These are phyloP conservation scores for Saimiri boliviensis DNA, from an alignment of 2,113 vertebrate genomes.

Conservation along the genomic window DNA sequence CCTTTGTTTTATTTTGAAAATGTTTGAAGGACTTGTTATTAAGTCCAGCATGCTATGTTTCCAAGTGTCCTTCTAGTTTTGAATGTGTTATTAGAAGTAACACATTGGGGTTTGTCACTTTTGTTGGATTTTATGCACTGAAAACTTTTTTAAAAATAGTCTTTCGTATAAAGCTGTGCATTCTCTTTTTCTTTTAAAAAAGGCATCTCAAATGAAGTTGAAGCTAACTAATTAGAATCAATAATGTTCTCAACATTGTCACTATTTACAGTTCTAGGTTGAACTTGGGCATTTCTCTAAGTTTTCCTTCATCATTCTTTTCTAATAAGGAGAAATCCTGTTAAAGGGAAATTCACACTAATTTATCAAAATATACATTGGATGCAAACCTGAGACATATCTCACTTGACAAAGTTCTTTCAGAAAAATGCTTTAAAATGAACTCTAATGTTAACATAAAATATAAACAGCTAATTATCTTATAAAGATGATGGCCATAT, in stretches of 20 bases:
- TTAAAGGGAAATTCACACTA: neutral
- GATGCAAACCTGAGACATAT: neutral
- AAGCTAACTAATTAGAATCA: neutral
- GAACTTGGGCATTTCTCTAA: neutral
- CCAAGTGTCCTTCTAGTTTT: neutral
- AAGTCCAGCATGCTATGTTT: neutral
- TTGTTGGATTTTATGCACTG: constrained; percentile 32
- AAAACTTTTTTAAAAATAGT: neutral
- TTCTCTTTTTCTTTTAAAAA: constrained; percentile 4
- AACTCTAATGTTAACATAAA: neutral
- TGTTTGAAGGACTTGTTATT: neutral
- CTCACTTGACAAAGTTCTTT: neutral
- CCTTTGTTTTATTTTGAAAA: neutral
- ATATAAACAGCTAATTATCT: neutral
- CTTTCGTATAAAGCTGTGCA: neutral
- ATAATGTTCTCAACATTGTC: neutral
- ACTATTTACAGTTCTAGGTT: neutral
- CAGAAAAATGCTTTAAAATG: constrained; percentile 6
- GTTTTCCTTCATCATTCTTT: constrained; percentile 8
- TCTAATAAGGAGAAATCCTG: neutral
- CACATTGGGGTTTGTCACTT: neutral
- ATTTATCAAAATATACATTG: neutral
- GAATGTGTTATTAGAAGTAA: neutral
- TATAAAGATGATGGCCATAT: neutral
- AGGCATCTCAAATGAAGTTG: neutral